Base-by-base conservation (phyloP, 1,140 invertebrate genomes). In the Latrodectus geometricus region DNA sequence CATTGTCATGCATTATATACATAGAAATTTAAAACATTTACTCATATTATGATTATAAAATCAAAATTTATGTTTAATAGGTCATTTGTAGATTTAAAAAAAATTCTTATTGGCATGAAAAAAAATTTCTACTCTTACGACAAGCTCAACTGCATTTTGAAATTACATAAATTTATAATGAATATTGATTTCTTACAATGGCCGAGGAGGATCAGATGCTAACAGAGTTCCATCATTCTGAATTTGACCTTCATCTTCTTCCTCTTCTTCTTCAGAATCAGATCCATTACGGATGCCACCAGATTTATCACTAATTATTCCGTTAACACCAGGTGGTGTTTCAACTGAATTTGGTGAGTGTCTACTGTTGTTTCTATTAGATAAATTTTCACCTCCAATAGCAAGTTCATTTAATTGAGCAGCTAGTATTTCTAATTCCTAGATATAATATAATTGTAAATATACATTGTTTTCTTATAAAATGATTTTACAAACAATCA, bases 171-270 rank as follows among this genome's bases (percentile, higher is more conserved):
- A 35, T 35, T 35, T 1, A 35, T 35, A 35, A 35, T 35, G 5
- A 35, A 35, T 35, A 61, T 61, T 61, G 52, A 23, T 52, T 72
- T 91, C 96, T 96, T 93, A 98, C 96, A 99, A 94, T 89, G 98
- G 97, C 91, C 98, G 96, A 8, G 97, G 97, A 35, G 97, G 97
- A 92, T 99, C 97, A 89, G 97, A 98, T 61, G 97, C 97, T 9
- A 98, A 93, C 50, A 99, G 92, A 0, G 97, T 99, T 76, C 97
- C 98, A 92, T 99, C 97, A 89, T 97, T 97, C 87, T 95, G 93
- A 56, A 92, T 91, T 72, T 90, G 89, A 8, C 91, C 91, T 65
- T 92, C 93, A 83, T 93, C 93, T 73, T 92, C 93, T 75, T 92
- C 92, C 80, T 92, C 92, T 87, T 92, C 92, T 87, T 91, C 91